Evolutionary conservation across 1,140 invertebrate species (phyloP).

Genomic region (Dendroctonus ponderosae): DNA sequence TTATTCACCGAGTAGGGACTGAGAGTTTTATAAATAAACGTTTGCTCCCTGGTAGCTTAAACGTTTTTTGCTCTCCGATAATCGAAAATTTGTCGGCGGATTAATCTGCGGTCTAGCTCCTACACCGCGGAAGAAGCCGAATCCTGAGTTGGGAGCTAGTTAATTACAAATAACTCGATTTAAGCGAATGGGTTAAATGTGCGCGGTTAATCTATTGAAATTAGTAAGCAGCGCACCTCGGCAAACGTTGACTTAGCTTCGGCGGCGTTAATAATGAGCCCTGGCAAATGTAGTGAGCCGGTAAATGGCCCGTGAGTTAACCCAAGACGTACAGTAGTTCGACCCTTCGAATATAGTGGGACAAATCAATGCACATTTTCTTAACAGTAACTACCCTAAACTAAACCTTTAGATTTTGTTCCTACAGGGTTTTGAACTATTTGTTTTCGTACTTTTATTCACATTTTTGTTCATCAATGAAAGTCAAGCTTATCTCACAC

Average conservation of each 20-base stretch:
- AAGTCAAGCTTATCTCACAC: too few relatives aligned
- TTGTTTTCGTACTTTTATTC: too few relatives aligned
- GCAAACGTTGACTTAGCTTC: constrained; percentile 49
- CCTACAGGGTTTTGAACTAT: too few relatives aligned
- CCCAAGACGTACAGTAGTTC: constrained; percentile 26
- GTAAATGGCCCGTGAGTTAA: constrained; percentile 49
- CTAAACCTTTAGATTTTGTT: too few relatives aligned
- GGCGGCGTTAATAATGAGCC: constrained; percentile 49
- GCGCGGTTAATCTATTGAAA: constrained; percentile 53
- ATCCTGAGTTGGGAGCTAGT: constrained; percentile 38
- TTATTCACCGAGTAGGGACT: background rate
- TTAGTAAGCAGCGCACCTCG: constrained; percentile 51
- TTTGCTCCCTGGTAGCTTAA: constrained; percentile 2
- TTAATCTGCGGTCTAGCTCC: constrained; percentile 40
- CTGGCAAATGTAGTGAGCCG: constrained; percentile 49
- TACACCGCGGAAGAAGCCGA: constrained; percentile 19
- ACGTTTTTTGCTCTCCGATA: constrained; percentile 35
- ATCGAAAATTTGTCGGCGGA: constrained; percentile 40
- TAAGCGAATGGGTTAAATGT: constrained; percentile 51
- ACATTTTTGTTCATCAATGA: too few relatives aligned
- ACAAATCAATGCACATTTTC: constrained; percentile 1
- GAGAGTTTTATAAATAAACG: background rate
- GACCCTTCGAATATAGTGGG: constrained; percentile 1
- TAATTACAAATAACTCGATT: constrained; percentile 54
- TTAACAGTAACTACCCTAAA: too few relatives aligned